Base-by-base conservation (phyloP, 2,113 vertebrate genomes). In the Labeo catla region DNA sequence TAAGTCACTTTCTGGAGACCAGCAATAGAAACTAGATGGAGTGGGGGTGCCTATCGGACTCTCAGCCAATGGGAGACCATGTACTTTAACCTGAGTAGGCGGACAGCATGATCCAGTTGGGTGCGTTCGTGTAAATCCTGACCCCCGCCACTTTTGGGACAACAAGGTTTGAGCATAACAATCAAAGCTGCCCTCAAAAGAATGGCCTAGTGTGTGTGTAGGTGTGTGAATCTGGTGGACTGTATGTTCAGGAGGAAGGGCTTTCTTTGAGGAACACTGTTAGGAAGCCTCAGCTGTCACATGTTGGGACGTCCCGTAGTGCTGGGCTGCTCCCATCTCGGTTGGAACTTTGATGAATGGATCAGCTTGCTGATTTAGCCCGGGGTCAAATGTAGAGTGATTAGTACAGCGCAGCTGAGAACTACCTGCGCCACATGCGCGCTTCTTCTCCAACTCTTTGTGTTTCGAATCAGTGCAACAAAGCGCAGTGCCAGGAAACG, bases 401-500 rank as follows among this genome's bases (percentile, higher is more conserved):
- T 89, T 88, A 89, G 86, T 86, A 88, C 61, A 87, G 86, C 84
- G 79, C 86, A 89, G 89, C 87, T 89, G 87, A 87, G 86, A 90
- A 77, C 83, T 88, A 81, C 82, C 81, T 86, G 77, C 76, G 36
- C 61, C 36, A 66, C 45, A 77, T 78, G 63, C 66, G 63, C 47
- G 73, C 70, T 54, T 28, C 28, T 10, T 5, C 47, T 52, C 63
- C 63, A 8, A n/a, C 47, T 50, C 81, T 70, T 82, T 82, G 21
- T 81, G 43, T 34, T 66, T 16, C 4, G n/a, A 49, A 34, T 63
- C 79, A 47, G 21, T 8, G 36, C 39, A 28, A 28, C 79, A 65
- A 34, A 81, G 13, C 59, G 49, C 59, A 34, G 79, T 49, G 61
- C 79, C 45, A 70, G 16, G 23, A 82, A n/a, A 82, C 81, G 36